Base-by-base conservation (phyloP, 2,888 invertebrate genomes). In the Lathronympha strigana region DNA sequence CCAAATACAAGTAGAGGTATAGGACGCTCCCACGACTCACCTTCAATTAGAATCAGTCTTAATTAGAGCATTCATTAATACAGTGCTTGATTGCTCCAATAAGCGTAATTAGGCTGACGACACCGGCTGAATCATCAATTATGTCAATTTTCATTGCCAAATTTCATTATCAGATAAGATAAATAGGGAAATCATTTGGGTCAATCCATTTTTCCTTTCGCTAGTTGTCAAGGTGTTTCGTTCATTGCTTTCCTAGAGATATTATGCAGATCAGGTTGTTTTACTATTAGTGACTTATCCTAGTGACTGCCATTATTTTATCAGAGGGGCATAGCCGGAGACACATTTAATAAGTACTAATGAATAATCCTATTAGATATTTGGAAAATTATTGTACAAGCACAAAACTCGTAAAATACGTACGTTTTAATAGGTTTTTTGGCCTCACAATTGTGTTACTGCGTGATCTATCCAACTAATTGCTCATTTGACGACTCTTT, bases 21-120 rank as follows among this genome's bases (percentile, higher is more conserved):
- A 23, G 40, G 40, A 36, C 9, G 28, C 54, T 54, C 61, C 25
- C 36, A 47, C 53, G 51, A 54, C 54, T 61, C 66, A 61, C 66
- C 66, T 66, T 61, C 61, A 66, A 66, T 66, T 66, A 64, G 60
- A 53, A 53, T 45, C 58, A 60, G 64, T 60, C 33, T 49, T 66
- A 66, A 66, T 66, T 61, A 61, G 47, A 53, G 21, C 66, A 66
- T 66, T 66, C 53, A 66, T 66, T 66, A 66, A 47, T 60, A 43
- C 64, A 28, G 50, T 38, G 38, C 31, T 54, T 66, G 66, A 66
- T 66, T 66, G 66, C 54, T 66, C 40, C 54, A 66, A 66, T 66
- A 38, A 61, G 47, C 25, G 60, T 61, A 61, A 66, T 66, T 66
- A 66, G 31, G 61, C 38, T 49, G 66, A 61, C 47, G 60, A 53